Evolutionary conservation across 2,113 vertebrate species (phyloP), one percentile per base, ranked within the genome.

Genomic region (Xenopus borealis): DNA sequence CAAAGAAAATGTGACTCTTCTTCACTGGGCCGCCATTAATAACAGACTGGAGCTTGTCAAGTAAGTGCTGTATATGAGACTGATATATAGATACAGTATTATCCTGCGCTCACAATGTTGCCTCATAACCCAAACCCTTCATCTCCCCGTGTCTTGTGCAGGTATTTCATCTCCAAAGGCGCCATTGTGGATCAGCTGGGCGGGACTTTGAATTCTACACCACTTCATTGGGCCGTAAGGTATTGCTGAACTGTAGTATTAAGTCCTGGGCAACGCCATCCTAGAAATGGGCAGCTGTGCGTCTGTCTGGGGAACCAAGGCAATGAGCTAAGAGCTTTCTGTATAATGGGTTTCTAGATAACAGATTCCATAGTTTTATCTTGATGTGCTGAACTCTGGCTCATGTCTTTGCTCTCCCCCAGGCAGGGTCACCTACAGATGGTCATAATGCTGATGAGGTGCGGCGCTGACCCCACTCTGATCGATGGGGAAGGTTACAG

Each of bases 21-120:
- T 99, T 83, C 97, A 99, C 83, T 99, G 97, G 97, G 96, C 96
- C 4, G 94, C 97, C 27, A 98, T 98, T 84, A 99, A 98, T 89
- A 99, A 97, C 88, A 92, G 96, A 46, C 82, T 84, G 62, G 96
- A 99, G 79, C 89, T 98, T 72, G 91, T 96, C 78, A 96, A 92
- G 97, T 98, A 93, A 90, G 94, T 44, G 61, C 30, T 40, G 33
- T 40, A 40, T 9, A 4, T 40, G 33, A 9, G 33, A 1, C 33
- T 40, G 33, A 40, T 40, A 9, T 40, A 40, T 2, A 27, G 23
- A 2, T 1, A 27, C 23, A 27, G 23, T 27, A 27, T 27, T 27
- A 27, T 27, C 23, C 23, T 27, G 23, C 1, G 23, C 23, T n/a
- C n/a, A n/a, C n/a, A n/a, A n/a, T n/a, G n/a, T n/a, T n/a, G n/a